Conservation (phyloP, 2,113 vertebrate species). For the Dendrocopos noguchii region DNA sequence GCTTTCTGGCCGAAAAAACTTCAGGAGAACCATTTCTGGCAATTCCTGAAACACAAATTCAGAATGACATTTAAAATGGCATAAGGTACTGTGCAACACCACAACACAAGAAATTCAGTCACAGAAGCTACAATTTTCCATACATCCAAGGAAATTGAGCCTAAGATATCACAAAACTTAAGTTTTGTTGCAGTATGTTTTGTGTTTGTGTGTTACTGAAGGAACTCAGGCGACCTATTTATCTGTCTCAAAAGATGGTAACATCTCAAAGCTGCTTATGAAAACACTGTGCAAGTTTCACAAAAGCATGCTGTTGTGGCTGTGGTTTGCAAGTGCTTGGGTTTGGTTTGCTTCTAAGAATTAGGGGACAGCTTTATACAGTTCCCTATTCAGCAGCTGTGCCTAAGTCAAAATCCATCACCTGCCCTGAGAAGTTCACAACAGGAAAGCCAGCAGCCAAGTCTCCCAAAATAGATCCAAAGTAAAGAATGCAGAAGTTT, state of each 20-base stretch:
- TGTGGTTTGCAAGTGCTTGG: not conserved
- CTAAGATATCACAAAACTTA: not conserved
- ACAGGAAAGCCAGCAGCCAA: not conserved
- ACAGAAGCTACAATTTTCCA: not conserved
- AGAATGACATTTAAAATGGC: not conserved
- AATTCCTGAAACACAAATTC: constrained; percentile 82
- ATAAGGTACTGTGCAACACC: not conserved
- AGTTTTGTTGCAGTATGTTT: not conserved
- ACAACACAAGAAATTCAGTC: not conserved
- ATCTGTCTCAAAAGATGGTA: not conserved
- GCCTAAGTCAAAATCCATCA: not conserved
- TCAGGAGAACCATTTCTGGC: constrained; percentile 90
- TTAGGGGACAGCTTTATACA: not conserved
- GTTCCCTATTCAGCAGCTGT: not conserved
- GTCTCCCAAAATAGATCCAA: not conserved
- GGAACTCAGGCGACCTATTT: not conserved
- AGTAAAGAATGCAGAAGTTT: not conserved
- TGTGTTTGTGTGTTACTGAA: not conserved
- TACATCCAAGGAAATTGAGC: not conserved
- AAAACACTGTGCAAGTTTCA: not conserved
- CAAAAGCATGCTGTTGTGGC: not conserved
- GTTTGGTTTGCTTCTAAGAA: not conserved
- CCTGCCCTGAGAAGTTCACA: not conserved
- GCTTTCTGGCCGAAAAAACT: constrained; percentile 87
- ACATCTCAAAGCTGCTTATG: not conserved